Percentiles rank a stretch among this genome's conserved stretches.
Conservation (phyloP, 2,113 vertebrate species). For the Edolisoma coerulescens region DNA sequence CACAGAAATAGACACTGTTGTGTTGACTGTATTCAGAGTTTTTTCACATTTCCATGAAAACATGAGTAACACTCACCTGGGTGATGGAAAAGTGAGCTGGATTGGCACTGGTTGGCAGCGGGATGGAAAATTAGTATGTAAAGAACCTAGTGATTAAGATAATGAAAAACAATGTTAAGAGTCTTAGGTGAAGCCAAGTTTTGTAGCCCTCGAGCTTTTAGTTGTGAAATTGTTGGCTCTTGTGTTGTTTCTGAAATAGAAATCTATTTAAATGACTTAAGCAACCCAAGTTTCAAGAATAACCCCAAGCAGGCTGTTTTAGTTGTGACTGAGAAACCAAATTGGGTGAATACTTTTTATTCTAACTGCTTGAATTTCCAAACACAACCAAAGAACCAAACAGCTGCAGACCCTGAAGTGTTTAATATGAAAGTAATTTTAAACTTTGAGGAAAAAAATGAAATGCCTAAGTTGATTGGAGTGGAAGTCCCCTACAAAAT, state of each 20-base stretch:
- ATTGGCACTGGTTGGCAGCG: constrained; percentile 14
- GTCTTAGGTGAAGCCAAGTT: constrained; percentile 52
- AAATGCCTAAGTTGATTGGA: neutral
- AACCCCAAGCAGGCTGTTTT: neutral
- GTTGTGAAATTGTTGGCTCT: constrained; percentile 64
- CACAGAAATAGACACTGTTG: neutral
- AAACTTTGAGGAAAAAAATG: neutral
- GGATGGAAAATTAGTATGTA: constrained; percentile 63
- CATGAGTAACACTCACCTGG: constrained; percentile 61
- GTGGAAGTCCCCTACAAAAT: neutral
- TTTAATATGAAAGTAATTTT: neutral
- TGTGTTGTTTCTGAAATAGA: constrained; percentile 57
- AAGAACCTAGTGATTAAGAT: constrained; percentile 58
- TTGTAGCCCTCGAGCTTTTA: constrained; percentile 53
- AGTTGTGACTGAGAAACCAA: constrained; percentile 1
- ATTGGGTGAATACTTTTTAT: neutral
- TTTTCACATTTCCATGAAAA: constrained; percentile 3
- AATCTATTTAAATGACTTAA: constrained; percentile 54
- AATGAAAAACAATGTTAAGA: constrained; percentile 59
- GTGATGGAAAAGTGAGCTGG: neutral
- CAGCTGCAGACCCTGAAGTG: neutral
- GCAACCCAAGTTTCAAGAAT: constrained; percentile 49
- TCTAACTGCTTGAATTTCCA: neutral
- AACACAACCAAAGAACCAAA: neutral
- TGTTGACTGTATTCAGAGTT: neutral